Evolutionary conservation across 2,113 vertebrate genomes (phyloP).

Genomic region (Embiotoca jacksoni): DNA sequence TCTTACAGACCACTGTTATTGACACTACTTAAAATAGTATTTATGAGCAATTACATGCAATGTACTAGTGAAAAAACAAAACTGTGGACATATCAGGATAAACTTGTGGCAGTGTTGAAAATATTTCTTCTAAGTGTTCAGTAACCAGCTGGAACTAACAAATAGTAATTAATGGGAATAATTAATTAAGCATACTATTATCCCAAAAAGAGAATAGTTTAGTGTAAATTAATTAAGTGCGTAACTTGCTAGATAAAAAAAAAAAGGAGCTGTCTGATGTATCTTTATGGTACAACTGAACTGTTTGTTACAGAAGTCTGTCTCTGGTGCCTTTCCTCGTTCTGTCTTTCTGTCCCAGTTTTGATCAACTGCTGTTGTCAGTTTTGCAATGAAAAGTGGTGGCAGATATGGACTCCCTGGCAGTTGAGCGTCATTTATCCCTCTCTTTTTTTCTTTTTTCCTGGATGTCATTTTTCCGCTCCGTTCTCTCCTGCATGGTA

Average conservation of each 20-base stretch:
- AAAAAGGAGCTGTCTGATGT: background rate
- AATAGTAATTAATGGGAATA: background rate
- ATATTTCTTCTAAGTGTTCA: background rate
- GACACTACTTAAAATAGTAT: background rate
- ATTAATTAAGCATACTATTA: background rate
- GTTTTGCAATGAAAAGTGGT: constrained; percentile 56
- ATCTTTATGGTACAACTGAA: background rate
- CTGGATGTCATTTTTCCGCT: constrained; percentile 74
- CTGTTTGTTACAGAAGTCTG: constrained; percentile 10
- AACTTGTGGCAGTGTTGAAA: background rate
- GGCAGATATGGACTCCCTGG: constrained; percentile 53
- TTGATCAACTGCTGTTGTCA: constrained; percentile 64
- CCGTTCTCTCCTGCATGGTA: constrained; percentile 71
- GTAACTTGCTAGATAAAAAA: constrained; percentile 15
- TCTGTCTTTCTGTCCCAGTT: constrained; percentile 10
- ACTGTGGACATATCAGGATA: constrained; percentile 21
- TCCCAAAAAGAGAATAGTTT: constrained; percentile 13
- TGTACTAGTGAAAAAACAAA: background rate
- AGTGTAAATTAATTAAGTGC: background rate
- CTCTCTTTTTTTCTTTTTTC: constrained; percentile 42
- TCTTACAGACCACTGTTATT: background rate
- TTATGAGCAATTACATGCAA: constrained; percentile 2
- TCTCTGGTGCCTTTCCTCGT: constrained; percentile 19
- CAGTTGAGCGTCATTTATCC: constrained; percentile 58
- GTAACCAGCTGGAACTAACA: constrained; percentile 10